phyloP scores from a whole-genome alignment of 1,140 invertebrate species.

The Coelopa frigida region DNA sequence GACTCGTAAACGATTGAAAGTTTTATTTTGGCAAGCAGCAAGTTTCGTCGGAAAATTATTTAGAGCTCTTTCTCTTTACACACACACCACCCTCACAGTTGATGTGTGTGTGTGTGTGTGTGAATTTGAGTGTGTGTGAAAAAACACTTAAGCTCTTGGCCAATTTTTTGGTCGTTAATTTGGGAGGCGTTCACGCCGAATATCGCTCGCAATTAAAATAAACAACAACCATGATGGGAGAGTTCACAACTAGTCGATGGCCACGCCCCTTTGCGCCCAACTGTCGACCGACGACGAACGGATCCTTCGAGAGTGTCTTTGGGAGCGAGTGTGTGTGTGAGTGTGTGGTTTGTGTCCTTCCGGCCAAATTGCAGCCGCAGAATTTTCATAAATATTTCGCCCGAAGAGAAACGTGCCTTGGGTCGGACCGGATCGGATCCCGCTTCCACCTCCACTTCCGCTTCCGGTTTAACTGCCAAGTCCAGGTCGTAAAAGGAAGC shows the following conservation, averaged over 20 bases:
- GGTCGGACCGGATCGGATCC: no score
- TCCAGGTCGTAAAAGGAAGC: neutral
- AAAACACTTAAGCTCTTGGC: no score
- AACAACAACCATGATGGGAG: no score
- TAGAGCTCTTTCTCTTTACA: neutral
- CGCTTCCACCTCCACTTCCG: neutral
- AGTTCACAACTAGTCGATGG: no score
- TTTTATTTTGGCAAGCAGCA: neutral
- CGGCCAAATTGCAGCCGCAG: neutral
- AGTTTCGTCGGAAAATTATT: neutral
- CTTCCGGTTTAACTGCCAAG: neutral
- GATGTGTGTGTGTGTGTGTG: neutral
- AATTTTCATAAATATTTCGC: conserved; percentile 3
- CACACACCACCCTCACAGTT: neutral
- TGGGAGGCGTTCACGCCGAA: no score
- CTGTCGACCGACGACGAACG: no score
- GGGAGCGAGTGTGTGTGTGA: neutral
- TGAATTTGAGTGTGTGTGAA: conserved; percentile 2
- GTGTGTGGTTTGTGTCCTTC: conserved; percentile 6
- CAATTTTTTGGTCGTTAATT: no score
- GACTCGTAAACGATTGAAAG: neutral
- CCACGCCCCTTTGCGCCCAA: no score
- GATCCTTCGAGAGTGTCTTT: no score
- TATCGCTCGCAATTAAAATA: no score
- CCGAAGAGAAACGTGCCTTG: no score